Evolutionary conservation across 2,113 vertebrate species (phyloP).

Genomic region (Copsychus sechellarum): DNA sequence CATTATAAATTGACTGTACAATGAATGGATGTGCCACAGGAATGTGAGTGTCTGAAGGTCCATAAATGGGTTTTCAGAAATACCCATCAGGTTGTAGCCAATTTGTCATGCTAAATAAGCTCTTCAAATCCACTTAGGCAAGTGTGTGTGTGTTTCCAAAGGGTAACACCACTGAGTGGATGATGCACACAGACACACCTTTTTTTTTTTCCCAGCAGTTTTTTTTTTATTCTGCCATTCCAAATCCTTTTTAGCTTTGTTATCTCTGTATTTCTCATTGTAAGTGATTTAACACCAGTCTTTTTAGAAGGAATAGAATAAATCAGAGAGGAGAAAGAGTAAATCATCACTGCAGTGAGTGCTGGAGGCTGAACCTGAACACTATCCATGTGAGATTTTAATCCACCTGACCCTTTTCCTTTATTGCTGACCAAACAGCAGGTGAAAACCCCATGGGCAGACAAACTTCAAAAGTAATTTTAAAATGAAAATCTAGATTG

Average conservation of each 20-base stretch:
- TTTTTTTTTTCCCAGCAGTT: not conserved
- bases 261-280: not conserved
- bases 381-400: not conserved
- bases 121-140: slow-evolving; percentile 41
- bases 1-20: slow-evolving; percentile 52
- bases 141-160: not conserved
- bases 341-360: not conserved
- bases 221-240: not conserved
- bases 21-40: slow-evolving; percentile 15
- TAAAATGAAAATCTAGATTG: not conserved
- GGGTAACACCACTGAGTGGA: not conserved
- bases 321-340: not conserved
- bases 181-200: not conserved
- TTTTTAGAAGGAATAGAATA: not conserved
- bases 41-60: not conserved
- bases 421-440: not conserved
- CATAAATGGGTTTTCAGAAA: slow-evolving; percentile 36
- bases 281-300: not conserved
- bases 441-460: not conserved
- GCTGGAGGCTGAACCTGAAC: not conserved
- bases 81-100: slow-evolving; percentile 31
- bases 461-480: not conserved
- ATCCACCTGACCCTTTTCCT: not conserved
- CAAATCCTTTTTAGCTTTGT: not conserved
- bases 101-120: slow-evolving; percentile 17